Conservation (phyloP, 2,888 invertebrate genomes). For the Altica lythri region DNA sequence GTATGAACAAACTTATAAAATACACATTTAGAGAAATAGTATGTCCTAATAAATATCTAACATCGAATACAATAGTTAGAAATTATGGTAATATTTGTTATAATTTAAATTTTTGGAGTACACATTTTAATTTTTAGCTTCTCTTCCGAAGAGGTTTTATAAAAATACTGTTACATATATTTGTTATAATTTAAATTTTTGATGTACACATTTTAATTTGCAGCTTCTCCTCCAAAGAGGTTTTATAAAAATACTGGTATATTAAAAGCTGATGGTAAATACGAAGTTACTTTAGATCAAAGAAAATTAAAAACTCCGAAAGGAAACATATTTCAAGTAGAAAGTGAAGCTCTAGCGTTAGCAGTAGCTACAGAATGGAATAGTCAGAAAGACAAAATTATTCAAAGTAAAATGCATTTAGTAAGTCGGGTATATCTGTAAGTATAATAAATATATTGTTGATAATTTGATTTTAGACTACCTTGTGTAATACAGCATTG, state of each 20-base stretch:
- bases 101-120: too few species aligned
- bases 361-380: conserved; percentile 96
- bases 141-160: too few species aligned
- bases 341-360: conserved; percentile 86
- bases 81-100: too few species aligned
- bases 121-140: too few species aligned
- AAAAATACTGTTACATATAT: too few species aligned
- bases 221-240: conserved; percentile 35
- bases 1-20: too few species aligned
- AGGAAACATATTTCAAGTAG: conserved; percentile 76
- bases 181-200: too few species aligned
- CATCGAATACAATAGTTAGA: too few species aligned
- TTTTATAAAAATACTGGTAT: conserved; percentile 44
- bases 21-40: too few species aligned
- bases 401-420: conserved; percentile 86
- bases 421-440: conserved; percentile 58
- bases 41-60: too few species aligned
- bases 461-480: conserved; percentile 66
- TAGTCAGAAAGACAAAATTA: conserved; percentile 76
- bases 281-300: conserved; percentile 88
- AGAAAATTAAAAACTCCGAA: conserved; percentile 88
- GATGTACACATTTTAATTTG: neutral
- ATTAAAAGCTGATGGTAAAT: conserved; percentile 53
- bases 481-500: conserved; percentile 85
- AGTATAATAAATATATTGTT: conserved; percentile 2